Conservation (phyloP, 2,797 vertebrate species). For the Cuniculus paca region DNA sequence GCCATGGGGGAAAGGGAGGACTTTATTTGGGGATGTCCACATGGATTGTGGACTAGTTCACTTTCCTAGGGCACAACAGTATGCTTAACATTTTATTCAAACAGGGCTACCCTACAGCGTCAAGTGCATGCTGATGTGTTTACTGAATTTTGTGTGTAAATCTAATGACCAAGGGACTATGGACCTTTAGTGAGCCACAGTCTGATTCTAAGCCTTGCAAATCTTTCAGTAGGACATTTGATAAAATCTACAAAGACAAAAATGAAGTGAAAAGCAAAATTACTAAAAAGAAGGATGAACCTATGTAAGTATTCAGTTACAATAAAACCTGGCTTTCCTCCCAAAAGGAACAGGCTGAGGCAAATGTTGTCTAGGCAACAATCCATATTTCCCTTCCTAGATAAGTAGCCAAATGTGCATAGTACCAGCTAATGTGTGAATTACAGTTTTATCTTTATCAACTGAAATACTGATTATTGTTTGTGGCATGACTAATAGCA, state of each 20-base stretch:
- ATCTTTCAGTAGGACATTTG: not conserved
- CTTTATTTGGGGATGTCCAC: constrained; percentile 25
- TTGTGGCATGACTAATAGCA: not conserved
- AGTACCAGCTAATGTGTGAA: not conserved
- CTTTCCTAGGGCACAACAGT: not conserved
- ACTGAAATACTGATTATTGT: not conserved
- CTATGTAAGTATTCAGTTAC: not conserved
- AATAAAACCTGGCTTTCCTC: not conserved
- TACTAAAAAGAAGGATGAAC: not conserved
- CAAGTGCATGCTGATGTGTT: not conserved
- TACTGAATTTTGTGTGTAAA: not conserved
- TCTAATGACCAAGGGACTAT: not conserved
- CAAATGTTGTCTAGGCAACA: not conserved
- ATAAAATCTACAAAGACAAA: constrained; percentile 33
- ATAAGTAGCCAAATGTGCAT: not conserved
- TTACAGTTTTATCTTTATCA: not conserved
- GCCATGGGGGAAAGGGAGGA: not conserved
- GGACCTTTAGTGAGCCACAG: not conserved
- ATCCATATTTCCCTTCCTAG: not conserved
- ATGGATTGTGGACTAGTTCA: not conserved
- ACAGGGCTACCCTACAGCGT: not conserved
- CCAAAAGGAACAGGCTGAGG: not conserved
- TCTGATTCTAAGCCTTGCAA: not conserved
- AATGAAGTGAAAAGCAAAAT: constrained; percentile 17
- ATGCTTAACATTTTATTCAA: constrained; percentile 32